Evolutionary conservation across 2,888 invertebrate genomes (phyloP).

Genomic region (Cephalotes varians): DNA sequence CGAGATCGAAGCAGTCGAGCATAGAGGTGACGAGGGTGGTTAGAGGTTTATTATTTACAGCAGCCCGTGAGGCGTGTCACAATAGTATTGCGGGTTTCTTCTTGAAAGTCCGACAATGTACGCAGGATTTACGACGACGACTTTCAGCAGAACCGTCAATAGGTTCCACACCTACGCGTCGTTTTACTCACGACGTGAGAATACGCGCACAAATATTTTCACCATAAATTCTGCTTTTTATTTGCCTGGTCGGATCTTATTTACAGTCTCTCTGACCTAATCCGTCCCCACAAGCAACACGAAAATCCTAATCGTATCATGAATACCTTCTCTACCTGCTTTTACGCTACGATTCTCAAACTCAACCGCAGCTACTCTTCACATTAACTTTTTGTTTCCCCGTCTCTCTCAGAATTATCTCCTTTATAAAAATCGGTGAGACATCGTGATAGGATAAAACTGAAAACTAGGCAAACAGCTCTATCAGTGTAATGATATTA

Average conservation of each 20-base stretch:
- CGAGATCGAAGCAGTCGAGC: conserved; percentile 41
- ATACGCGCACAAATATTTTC: conserved; percentile 82
- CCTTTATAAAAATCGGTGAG: not conserved
- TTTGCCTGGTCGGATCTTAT: conserved; percentile 74
- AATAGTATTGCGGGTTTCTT: conserved; percentile 85
- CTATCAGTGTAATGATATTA: not conserved
- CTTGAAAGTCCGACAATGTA: conserved; percentile 85
- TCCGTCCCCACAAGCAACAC: conserved; percentile 70
- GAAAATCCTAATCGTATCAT: conserved; percentile 31
- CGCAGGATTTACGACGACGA: conserved; percentile 83
- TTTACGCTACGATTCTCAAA: conserved; percentile 50
- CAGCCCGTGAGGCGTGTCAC: conserved; percentile 84
- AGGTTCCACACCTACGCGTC: conserved; percentile 70
- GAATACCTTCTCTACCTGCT: conserved; percentile 67
- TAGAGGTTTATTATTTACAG: conserved; percentile 82
- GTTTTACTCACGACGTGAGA: conserved; percentile 73
- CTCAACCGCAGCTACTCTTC: conserved; percentile 37
- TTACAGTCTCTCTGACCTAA: conserved; percentile 80
- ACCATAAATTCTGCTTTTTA: conserved; percentile 82
- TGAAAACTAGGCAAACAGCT: not conserved
- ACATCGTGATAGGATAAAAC: too few species aligned
- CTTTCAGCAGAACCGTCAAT: conserved; percentile 86
- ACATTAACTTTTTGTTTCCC: conserved; percentile 27
- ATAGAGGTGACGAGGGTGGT: conserved; percentile 46
- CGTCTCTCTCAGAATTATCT: not conserved